Evolutionary conservation across 2,888 invertebrate genomes (phyloP), one percentile per base, ranked within the genome.

Genomic region (Ctena decussata): DNA sequence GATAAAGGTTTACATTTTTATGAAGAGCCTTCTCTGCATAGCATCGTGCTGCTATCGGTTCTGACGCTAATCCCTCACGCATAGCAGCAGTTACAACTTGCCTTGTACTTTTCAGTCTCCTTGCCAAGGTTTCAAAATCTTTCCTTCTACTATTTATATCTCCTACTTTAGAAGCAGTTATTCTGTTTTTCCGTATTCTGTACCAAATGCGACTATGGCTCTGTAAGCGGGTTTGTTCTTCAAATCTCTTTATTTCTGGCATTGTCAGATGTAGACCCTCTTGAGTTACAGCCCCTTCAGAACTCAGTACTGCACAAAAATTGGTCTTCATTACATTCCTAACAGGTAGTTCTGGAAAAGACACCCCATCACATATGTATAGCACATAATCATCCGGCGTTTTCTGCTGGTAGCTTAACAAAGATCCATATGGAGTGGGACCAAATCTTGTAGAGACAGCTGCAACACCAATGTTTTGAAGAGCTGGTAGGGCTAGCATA

Each of bases 1-100:
- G 81, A 57, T 83, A 83, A 0, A 83, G 21, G 27, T 83, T 78
- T 2, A 83, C 71, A 27, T 12, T 8, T 30, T 79, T 39, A 57
- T 71, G 21, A 18, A n/a, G 69, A 5, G 11, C 27, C 1, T 57
- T 12, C 32, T 60, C 60, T 12, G 77, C 72, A 82, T 82, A 82
- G n/a, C 0, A 15, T 1, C 37, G 41, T 6, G 77, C 82, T 24
- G 82, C 77, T 37, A 49, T 39, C 0, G 82, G 73, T 32, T 82
- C 77, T 21, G 30, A 46, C 11, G 77, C 46, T 11, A 82, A 0
- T 5, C 72, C 77, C 32, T 60, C 30, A 6, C 60, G 60, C 60
- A 60, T 60, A 12, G 60, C 60, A 30, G 37, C 24, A 8, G 41
- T 37, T 12, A 27, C 8, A 21, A 37, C 71, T n/a, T 37, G 37